These are phyloP conservation scores for Lethenteron camtschaticum DNA, from an alignment of 2,113 vertebrate genomes.

Conservation along the genomic window DNA sequence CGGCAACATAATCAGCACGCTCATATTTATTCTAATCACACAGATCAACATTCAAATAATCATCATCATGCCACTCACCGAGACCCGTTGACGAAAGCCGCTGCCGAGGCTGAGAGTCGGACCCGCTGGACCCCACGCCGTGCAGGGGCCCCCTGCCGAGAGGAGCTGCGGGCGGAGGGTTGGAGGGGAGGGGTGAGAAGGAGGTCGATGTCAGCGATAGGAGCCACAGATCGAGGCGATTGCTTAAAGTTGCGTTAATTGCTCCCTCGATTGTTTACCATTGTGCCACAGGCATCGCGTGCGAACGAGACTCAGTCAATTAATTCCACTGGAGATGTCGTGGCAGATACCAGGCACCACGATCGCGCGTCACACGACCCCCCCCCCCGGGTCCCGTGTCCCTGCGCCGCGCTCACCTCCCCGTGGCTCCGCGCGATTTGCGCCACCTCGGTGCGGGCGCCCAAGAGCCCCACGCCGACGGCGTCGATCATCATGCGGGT, in stretches of 20 bases:
- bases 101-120: constrained; percentile 36
- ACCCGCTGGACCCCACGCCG: constrained; percentile 37
- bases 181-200: not conserved
- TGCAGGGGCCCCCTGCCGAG: constrained; percentile 31
- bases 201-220: not conserved
- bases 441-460: constrained; percentile 45
- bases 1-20: too few species aligned
- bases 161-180: not conserved
- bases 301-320: not conserved
- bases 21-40: too few species aligned
- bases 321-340: not conserved
- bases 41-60: too few species aligned
- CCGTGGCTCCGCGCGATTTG: constrained; percentile 41
- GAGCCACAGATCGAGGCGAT: not conserved
- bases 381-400: too few species aligned
- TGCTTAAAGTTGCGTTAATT: not conserved
- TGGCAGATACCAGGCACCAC: constrained; percentile 4
- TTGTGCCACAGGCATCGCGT: not conserved
- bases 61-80: constrained; percentile 29
- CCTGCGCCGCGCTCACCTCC: constrained; percentile 27
- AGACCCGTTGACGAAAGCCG: constrained; percentile 73
- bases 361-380: not conserved
- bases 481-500: constrained; percentile 66
- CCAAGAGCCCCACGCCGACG: constrained; percentile 55
- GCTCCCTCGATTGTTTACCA: not conserved